These are phyloP conservation scores for Cotesia chilonis DNA, from an alignment of 1,140 invertebrate species.

Conservation along the genomic window DNA sequence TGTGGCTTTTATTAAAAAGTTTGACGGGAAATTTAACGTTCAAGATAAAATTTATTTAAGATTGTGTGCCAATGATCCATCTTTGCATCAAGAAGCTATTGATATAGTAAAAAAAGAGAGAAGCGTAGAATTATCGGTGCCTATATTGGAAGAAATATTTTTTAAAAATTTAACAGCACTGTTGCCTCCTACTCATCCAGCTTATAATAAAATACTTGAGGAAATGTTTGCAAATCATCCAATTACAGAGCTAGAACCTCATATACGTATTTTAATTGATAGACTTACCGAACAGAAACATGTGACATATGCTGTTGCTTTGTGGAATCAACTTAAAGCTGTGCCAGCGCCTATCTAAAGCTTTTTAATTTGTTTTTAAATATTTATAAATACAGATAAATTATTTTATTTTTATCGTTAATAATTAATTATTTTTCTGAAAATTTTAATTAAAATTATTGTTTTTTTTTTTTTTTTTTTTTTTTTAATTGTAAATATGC, in stretches of 20 bases:
- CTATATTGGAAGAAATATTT: conserved; percentile 59
- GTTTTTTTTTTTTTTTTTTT: no score
- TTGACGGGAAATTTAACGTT: conserved; percentile 42
- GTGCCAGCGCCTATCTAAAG: conserved; percentile 57
- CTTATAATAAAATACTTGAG: conserved; percentile 58
- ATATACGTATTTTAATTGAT: conserved; percentile 53
- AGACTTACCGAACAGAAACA: conserved; percentile 55
- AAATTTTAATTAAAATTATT: no score
- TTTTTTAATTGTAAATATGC: no score
- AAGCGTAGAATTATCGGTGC: conserved; percentile 43
- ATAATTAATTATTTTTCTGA: no score
- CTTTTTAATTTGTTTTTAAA: conserved; percentile 55
- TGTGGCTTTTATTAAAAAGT: conserved; percentile 49
- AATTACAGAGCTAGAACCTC: conserved; percentile 49
- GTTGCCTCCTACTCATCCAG: conserved; percentile 55
- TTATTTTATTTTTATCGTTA: conserved; percentile 23
- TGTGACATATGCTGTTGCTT: conserved; percentile 55
- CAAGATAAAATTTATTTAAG: conserved; percentile 55
- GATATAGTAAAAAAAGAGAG: conserved; percentile 47
- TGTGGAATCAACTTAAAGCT: conserved; percentile 55
- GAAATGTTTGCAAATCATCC: conserved; percentile 56
- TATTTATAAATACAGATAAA: conserved; percentile 51
- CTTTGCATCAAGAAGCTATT: conserved; percentile 53
- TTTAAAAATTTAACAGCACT: conserved; percentile 56
- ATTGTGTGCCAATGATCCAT: conserved; percentile 48